Base-by-base conservation (phyloP, 2,888 invertebrate genomes). In the Dolomedes plantarius region DNA sequence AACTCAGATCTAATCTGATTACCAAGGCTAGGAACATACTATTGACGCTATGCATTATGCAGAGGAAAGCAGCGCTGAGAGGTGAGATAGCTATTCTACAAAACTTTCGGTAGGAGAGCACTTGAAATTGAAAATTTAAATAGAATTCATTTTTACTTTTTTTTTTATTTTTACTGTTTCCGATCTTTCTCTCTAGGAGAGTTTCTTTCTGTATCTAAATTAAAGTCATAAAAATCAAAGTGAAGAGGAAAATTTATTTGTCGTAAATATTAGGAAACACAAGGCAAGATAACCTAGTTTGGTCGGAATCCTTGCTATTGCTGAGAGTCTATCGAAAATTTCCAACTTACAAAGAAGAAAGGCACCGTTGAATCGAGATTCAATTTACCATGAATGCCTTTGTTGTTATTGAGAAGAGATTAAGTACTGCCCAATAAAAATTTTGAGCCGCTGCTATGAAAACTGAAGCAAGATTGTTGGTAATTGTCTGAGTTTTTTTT, bases 121-220 rank as follows among this genome's bases (percentile, higher is more conserved):
- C 68, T 83, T 65, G 72, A 85, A 85, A 85, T 85, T 85, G 83
- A 85, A 85, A 85, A 85, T 85, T 77, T 85, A 85, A 85, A 85
- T 85, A 77, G 83, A 85, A 73, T 85, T 85, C 68, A 68, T 67
- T 81, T 71, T 81, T n/a, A n/a, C n/a, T n/a, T n/a, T n/a, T n/a
- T n/a, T n/a, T n/a, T n/a, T n/a, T n/a, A n/a, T n/a, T n/a, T 73
- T 31, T 76, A 23, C 62, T 28, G 19, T 71, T 71, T 6, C n/a
- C 19, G 50, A 72, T 68, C 13, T 36, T 31, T 29, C 32, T 28
- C 11, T 64, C 64, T 28, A 28, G 11, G 7, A 28, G 9, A 64
- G 27, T 64, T 27, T 28, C 16, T 64, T 28, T 64, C 46, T 46
- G 16, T 16, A 46, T 6, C 46, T 65, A 77, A 85, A 78, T 77